Evolutionary conservation across 92 coral and sea anemone genomes (phyloP), one percentile per base, ranked within the genome.

Genomic region (Porites lobata): DNA sequence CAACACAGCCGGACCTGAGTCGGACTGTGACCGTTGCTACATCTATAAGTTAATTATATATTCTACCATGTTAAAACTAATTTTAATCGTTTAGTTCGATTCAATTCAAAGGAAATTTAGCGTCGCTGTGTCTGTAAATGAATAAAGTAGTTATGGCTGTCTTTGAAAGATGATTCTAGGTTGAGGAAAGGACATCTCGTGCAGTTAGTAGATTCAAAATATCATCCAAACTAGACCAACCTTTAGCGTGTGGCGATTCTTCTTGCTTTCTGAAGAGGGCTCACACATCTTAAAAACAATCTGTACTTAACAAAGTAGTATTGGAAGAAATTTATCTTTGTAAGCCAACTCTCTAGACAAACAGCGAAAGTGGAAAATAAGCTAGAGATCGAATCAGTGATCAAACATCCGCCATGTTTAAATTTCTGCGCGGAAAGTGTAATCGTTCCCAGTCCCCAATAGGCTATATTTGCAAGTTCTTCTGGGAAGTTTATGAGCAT

Each of bases 371-470:
- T 54, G 10, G 22, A 6, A 59, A 69, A 63, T 18, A 78, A 29
- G 29, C 3, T 54, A 32, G 57, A 56, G 14, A 53, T 83, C 17
- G 87, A 84, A 84, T 61, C 74, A 74, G 65, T 75, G 8, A 51
- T 75, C 73, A 50, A 22, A 21, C 9, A 61, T 66, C 73, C 72
- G 87, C 87, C 87, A 74, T 84, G 73, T 84, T 84, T 84, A 84
- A 84, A 84, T 50, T 83, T 84, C 87, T 47, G 87, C 87, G 87
- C 80, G 74, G 50, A n/a, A 73, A 43, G 3, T 32, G 63, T 18
- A 73, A 1, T 38, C 6, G 72, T 38, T 59, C 63, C 87, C 87
- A 83, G 87, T 83, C 62, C 17, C 13, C 12, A 22, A 21, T 38
- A 8, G 47, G 18, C 7, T 10, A 26, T 14, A 0, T 12, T 66